Conservation (phyloP, 2,797 vertebrate species). For the Oryzias dopingdopingensis region DNA sequence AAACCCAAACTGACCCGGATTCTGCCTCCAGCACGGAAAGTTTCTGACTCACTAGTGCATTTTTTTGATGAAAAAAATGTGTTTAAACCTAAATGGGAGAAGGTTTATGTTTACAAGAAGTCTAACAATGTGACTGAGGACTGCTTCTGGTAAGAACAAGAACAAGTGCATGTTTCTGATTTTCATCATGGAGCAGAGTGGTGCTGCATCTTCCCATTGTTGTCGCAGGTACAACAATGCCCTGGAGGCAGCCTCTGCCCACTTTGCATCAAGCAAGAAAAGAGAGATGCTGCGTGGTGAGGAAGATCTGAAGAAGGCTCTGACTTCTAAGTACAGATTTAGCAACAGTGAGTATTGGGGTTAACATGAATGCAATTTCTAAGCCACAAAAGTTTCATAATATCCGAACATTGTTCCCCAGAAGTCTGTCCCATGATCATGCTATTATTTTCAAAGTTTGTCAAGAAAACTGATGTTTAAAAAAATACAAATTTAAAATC, state of each 20-base stretch:
- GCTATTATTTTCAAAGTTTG: too few relatives aligned
- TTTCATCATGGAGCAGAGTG: background rate
- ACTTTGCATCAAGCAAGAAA: conserved; percentile 68
- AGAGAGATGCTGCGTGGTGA: conserved; percentile 62
- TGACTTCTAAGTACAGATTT: conserved; percentile 14
- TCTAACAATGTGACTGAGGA: conserved; percentile 70
- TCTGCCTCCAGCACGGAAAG: conserved; percentile 88
- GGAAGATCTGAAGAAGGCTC: background rate
- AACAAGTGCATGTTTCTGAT: background rate
- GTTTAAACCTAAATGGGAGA: conserved; percentile 73
- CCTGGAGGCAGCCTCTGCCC: conserved; percentile 80
- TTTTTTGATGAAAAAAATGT: conserved; percentile 72
- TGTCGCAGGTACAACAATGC: conserved; percentile 90
- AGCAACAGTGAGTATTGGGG: conserved; percentile 73
- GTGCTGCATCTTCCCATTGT: background rate
- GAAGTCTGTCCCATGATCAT: too few relatives aligned
- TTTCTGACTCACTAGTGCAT: conserved; percentile 79
- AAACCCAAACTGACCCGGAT: conserved; percentile 87
- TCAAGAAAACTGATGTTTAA: too few relatives aligned
- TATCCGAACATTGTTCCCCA: too few relatives aligned
- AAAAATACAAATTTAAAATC: too few relatives aligned
- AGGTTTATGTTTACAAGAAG: conserved; percentile 87
- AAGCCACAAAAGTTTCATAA: too few relatives aligned
- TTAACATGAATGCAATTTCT: too few relatives aligned
- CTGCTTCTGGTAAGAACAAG: conserved; percentile 85